Percentiles rank a stretch among this genome's conserved stretches.
Evolutionary conservation across 1,140 invertebrate genomes (phyloP).

Genomic region (Lineus longissimus): DNA sequence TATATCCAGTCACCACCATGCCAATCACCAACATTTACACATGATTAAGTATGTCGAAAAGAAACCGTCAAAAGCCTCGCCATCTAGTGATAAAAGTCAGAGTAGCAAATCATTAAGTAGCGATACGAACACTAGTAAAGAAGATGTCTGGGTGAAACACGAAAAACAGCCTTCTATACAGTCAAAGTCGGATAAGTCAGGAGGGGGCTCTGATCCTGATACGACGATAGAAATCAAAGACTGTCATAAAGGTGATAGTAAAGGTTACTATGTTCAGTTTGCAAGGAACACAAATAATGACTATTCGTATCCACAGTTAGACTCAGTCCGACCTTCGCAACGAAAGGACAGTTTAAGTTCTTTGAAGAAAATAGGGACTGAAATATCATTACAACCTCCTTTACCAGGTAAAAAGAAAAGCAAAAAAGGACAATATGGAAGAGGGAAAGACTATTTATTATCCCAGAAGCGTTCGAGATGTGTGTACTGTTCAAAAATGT

Average conservation of each 20-base stretch:
- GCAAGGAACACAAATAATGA: constrained; percentile 56
- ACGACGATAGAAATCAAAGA: constrained; percentile 29
- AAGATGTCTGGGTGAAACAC: constrained; percentile 47
- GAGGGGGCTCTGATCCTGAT: constrained; percentile 34
- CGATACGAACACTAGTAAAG: constrained; percentile 34
- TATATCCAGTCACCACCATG: constrained; percentile 25
- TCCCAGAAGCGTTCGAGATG: constrained; percentile 42
- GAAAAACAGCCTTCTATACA: constrained; percentile 24
- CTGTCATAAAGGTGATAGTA: constrained; percentile 32
- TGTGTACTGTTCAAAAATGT: constrained; percentile 56
- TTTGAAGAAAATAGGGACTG: not conserved
- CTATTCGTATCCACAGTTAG: constrained; percentile 47
- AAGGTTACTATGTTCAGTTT: constrained; percentile 78
- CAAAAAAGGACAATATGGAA: constrained; percentile 25
- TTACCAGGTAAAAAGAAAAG: constrained; percentile 34
- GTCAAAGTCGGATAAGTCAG: too few species aligned
- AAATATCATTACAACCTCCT: constrained; percentile 27
- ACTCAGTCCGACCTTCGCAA: constrained; percentile 24
- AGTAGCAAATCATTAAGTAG: constrained; percentile 39
- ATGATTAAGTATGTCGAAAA: constrained; percentile 54
- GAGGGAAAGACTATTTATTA: constrained; percentile 23
- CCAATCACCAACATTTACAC: constrained; percentile 55
- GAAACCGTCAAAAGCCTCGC: constrained; percentile 17
- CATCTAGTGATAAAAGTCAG: constrained; percentile 37
- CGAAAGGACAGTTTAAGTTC: not conserved